phyloP scores from a whole-genome alignment of 2,113 vertebrate species.

The Crotalus tigris region DNA sequence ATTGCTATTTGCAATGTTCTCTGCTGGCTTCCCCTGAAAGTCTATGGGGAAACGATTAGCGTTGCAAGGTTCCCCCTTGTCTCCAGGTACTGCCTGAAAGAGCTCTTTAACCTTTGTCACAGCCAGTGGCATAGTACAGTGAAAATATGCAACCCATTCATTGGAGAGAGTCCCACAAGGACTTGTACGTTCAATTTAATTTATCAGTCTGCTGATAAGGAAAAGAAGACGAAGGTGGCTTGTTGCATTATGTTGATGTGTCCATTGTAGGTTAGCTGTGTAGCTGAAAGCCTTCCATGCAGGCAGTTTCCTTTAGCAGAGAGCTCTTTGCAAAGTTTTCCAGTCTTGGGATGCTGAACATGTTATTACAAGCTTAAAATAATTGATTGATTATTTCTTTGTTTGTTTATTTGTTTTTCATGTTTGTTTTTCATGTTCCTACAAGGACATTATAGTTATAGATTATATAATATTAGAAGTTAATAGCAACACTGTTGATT shows the following conservation, averaged over 20 bases:
- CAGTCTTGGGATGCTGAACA: neutral
- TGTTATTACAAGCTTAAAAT: neutral
- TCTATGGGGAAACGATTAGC: neutral
- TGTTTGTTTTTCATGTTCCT: neutral
- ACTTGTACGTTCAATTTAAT: neutral
- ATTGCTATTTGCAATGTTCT: neutral
- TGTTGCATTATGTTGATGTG: neutral
- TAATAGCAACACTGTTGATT: neutral
- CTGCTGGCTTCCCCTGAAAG: neutral
- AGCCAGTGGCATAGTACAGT: neutral
- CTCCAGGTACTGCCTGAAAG: neutral
- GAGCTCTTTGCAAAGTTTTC: neutral
- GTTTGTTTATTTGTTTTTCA: neutral
- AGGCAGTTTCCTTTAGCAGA: neutral
- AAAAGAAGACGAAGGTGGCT: neutral
- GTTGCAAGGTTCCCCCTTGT: neutral
- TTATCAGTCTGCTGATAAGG: neutral
- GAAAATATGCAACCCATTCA: neutral
- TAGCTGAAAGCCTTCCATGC: no score
- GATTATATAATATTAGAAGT: neutral
- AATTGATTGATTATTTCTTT: neutral
- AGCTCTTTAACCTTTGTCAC: neutral
- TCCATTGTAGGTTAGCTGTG: neutral
- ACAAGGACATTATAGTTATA: neutral
- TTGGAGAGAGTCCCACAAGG: no score